These are phyloP conservation scores for Mactromeris polynyma DNA, from an alignment of 2,888 invertebrate genomes.

Conservation along the genomic window DNA sequence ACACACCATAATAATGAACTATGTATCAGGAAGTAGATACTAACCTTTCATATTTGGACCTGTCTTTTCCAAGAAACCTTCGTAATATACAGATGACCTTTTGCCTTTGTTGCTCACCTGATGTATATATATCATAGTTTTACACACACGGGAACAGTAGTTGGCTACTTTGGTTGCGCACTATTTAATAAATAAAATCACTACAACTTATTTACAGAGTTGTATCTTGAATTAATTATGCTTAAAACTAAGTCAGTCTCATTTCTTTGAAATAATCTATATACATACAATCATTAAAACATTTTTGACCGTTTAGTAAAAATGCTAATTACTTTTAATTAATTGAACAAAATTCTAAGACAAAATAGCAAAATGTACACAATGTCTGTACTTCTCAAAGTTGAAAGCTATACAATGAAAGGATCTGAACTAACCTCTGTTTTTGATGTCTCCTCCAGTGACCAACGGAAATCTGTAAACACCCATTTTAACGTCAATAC, in stretches of 20 bases:
- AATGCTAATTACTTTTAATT: neutral
- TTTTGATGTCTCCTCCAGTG: neutral
- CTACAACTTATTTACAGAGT: no score
- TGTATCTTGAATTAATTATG: no score
- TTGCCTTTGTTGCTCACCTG: neutral
- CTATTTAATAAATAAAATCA: no score
- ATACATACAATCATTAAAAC: neutral
- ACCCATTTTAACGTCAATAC: neutral
- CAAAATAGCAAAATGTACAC: neutral
- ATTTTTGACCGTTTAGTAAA: neutral
- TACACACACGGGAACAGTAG: no score
- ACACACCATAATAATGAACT: neutral
- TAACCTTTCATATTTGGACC: conserved; percentile 62
- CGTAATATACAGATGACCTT: conserved; percentile 42
- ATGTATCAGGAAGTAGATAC: no score
- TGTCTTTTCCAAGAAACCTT: conserved; percentile 60
- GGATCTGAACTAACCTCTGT: neutral
- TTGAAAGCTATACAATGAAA: neutral
- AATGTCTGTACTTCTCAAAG: neutral
- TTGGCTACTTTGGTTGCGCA: no score
- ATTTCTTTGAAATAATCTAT: no score
- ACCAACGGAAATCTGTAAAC: neutral
- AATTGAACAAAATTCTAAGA: neutral
- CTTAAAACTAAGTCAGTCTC: no score
- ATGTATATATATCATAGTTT: no score